Conservation (phyloP, 2,797 vertebrate genomes). For the Serranus cabrilla region DNA sequence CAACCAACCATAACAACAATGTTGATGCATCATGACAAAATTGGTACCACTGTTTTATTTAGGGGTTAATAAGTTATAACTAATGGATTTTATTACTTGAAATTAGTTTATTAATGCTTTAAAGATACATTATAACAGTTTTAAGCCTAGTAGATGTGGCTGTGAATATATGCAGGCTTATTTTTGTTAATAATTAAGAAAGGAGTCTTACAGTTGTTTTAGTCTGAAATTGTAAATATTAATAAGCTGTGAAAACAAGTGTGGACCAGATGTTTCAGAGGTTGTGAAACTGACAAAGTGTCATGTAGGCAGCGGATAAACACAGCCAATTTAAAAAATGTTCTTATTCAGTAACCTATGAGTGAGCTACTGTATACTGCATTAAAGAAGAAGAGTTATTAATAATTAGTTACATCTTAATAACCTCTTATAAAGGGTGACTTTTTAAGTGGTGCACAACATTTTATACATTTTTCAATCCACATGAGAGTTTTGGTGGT, state of each 20-base stretch:
- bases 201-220: not conserved
- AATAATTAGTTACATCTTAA: not conserved
- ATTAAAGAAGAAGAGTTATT: not conserved
- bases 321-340: not conserved
- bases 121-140: no score
- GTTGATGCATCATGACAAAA: not conserved
- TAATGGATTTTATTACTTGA: not conserved
- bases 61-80: not conserved
- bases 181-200: not conserved
- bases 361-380: not conserved
- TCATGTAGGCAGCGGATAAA: no score
- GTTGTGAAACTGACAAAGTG: no score
- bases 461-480: not conserved
- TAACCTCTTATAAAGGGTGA: not conserved
- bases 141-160: no score
- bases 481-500: not conserved
- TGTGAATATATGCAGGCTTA: no score
- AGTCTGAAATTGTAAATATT: constrained; percentile 7
- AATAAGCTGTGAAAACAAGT: not conserved
- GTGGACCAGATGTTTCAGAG: not conserved
- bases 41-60: not conserved
- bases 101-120: not conserved
- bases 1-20: not conserved
- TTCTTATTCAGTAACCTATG: not conserved
- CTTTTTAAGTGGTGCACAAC: not conserved